Evolutionary conservation across 2,888 invertebrate species (phyloP), one percentile per base, ranked within the genome.

Genomic region (Mythimna albipuncta): DNA sequence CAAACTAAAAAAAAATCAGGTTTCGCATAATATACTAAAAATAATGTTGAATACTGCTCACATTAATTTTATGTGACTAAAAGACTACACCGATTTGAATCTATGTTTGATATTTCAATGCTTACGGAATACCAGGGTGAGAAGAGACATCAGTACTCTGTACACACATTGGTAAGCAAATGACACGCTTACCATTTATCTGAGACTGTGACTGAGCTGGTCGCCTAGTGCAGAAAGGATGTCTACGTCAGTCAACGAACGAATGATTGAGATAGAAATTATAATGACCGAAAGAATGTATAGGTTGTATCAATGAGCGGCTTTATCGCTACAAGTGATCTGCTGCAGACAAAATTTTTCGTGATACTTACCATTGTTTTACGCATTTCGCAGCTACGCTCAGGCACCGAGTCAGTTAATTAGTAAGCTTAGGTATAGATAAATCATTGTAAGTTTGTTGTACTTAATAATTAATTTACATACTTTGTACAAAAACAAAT

Each of bases 91-190:
- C 3, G 50, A 10, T 38, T 59, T 59, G 26, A 59, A 35, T 47
- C 16, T 47, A 35, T 66, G 6, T 76, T 47, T 69, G 21, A n/a
- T 44, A 38, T 68, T 64, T 77, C 73, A 87, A 74, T 82, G 77
- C 87, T 69, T 81, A 79, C 81, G 90, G 89, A 87, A 75, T 68
- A 81, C 77, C 80, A 90, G 86, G 84, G 85, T 57, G 76, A 88
- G 55, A 87, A 84, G 69, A 67, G 83, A 70, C 93, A 93, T 81
- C 89, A 93, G 72, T 93, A 92, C 87, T 94, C 96, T 64, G 94
- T 94, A 64, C 89, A 95, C 81, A 95, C 94, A 64, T 88, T 96
- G 94, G 96, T 96, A 93, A 95, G 94, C 13, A 58, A 57, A 35
- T 35, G 19, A 10, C 19, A 58, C 10, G 13, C 4, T 6, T 13